Conservation (phyloP, 2,888 invertebrate genomes). For the Caenorhabditis japonica region DNA sequence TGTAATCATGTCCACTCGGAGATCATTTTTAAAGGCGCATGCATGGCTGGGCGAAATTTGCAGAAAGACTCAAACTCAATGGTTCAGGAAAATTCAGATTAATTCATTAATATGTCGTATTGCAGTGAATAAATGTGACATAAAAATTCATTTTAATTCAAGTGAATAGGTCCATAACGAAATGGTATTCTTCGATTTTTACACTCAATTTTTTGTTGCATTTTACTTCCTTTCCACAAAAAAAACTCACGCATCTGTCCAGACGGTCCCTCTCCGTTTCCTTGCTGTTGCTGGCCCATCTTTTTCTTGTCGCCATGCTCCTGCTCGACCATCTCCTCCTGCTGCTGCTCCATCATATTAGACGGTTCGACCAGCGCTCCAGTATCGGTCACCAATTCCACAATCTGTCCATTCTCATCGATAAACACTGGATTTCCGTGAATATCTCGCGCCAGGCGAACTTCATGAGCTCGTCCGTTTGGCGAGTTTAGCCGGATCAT, state of each 20-base stretch:
- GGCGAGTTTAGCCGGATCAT: constrained; percentile 26
- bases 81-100: too few species aligned
- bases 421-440: constrained; percentile 38
- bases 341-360: constrained; percentile 13
- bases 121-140: too few species aligned
- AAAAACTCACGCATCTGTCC: not conserved
- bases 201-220: not conserved
- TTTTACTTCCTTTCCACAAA: too few species aligned
- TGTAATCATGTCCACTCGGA: too few species aligned
- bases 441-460: constrained; percentile 31
- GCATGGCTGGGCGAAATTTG: too few species aligned
- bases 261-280: constrained; percentile 1
- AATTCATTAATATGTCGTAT: too few species aligned
- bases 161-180: too few species aligned
- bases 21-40: too few species aligned
- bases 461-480: constrained; percentile 27
- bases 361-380: constrained; percentile 25
- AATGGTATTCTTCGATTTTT: too few species aligned
- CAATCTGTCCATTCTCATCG: constrained; percentile 35
- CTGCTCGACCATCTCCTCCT: constrained; percentile 9
- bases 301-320: constrained; percentile 9
- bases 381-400: constrained; percentile 42
- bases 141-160: too few species aligned
- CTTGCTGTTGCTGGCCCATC: not conserved
- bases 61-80: too few species aligned